Conservation (phyloP, 2,888 invertebrate genomes). For the Pseudoips prasinana region DNA sequence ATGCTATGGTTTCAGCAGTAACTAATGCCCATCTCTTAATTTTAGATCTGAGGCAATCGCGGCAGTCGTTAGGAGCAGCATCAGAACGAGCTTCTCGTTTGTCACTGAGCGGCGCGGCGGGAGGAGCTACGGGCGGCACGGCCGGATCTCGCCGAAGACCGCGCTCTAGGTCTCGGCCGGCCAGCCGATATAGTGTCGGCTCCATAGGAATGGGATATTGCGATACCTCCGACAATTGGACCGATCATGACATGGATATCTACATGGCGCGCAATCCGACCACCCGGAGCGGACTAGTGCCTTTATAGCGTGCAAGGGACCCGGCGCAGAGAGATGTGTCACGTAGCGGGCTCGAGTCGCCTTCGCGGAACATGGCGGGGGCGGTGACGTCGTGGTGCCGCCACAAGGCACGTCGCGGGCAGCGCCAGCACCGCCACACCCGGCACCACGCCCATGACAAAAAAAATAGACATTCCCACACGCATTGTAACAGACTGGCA, state of each 20-base stretch:
- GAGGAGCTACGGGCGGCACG: conserved; percentile 83
- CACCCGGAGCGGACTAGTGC: conserved; percentile 91
- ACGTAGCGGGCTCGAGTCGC: conserved; percentile 46
- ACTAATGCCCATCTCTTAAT: conserved; percentile 18
- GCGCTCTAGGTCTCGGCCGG: conserved; percentile 90
- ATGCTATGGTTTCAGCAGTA: background rate
- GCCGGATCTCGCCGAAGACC: conserved; percentile 87
- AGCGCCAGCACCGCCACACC: conserved; percentile 35
- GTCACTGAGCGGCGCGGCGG: conserved; percentile 85
- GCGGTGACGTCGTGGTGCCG: conserved; percentile 51
- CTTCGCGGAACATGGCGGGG: conserved; percentile 37
- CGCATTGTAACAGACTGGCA: conserved; percentile 26
- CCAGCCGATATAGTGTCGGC: conserved; percentile 90
- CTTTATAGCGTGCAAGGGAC: conserved; percentile 83
- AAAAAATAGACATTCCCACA: conserved; percentile 23
- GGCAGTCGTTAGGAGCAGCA: conserved; percentile 91
- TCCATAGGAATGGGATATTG: conserved; percentile 93
- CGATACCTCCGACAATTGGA: conserved; percentile 96
- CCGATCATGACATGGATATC: conserved; percentile 97
- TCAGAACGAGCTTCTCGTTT: conserved; percentile 91
- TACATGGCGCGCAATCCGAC: conserved; percentile 96
- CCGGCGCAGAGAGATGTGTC: conserved; percentile 44
- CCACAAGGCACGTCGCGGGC: conserved; percentile 39
- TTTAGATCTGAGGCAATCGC: conserved; percentile 91
- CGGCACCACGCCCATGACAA: conserved; percentile 30